A percentile compares a stretch with the other conserved stretches of the same genome.
Evolutionary conservation across 2,113 vertebrate species (phyloP).

Genomic region (Oryzias melastigma): DNA sequence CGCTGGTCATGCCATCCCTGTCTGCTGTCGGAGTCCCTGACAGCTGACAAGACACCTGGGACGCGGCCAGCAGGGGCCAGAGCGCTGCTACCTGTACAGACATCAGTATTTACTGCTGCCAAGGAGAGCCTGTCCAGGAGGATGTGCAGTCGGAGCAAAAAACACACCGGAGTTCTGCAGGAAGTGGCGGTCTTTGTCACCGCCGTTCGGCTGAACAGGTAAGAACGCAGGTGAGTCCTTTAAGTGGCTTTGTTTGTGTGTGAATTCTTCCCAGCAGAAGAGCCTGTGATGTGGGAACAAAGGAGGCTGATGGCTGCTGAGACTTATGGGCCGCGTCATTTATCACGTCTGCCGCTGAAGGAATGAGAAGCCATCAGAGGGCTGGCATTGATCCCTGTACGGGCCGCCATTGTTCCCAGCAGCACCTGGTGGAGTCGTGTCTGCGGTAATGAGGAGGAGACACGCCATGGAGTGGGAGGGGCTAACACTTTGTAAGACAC

Average conservation of each 20-base stretch:
- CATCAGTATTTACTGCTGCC: constrained; percentile 72
- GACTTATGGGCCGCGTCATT: constrained; percentile 74
- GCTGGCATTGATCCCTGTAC: constrained; percentile 71
- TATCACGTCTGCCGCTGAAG: constrained; percentile 73
- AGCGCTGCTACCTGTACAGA: constrained; percentile 71
- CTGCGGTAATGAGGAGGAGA: constrained; percentile 53
- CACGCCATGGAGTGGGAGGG: constrained; percentile 18
- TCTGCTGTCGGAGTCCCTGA: constrained; percentile 70
- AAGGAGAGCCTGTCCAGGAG: constrained; percentile 33
- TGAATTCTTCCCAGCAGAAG: constrained; percentile 48
- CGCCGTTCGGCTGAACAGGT: too few relatives aligned
- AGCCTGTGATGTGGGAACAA: constrained; percentile 69
- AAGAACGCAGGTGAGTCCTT: constrained; percentile 13
- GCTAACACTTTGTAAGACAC: constrained; percentile 25
- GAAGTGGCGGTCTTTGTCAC: too few relatives aligned
- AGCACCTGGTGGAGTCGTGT: constrained; percentile 69
- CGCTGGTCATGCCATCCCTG: constrained; percentile 71
- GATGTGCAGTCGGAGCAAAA: background rate
- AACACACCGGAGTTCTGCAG: background rate
- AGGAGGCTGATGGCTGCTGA: constrained; percentile 67
- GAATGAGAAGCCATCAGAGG: constrained; percentile 74
- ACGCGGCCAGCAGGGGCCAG: constrained; percentile 66
- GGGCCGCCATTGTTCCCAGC: constrained; percentile 70
- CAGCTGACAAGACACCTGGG: constrained; percentile 77
- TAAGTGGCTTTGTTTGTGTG: constrained; percentile 21